Base-by-base conservation (phyloP, 2,113 vertebrate species). In the Cyprinodon brontotheroides region DNA sequence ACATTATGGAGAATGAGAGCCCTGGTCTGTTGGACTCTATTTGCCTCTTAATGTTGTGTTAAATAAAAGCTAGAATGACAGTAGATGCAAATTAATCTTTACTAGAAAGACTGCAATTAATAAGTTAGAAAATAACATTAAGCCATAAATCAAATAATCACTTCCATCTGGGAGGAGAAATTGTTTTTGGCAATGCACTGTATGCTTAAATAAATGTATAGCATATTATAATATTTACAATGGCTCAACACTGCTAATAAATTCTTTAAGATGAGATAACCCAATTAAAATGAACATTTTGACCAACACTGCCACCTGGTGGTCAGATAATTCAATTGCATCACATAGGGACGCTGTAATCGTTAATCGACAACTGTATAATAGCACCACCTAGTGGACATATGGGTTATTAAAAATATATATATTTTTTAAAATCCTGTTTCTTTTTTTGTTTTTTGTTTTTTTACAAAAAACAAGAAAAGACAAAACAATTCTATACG, bases 1-100 rank as follows among this genome's bases (percentile, higher is more conserved):
- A 82, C 62, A 62, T 74, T 85, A 79, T 4, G 63, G 68, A 85
- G 72, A 84, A 80, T 84, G 79, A 87, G 77, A 75, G 72, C 72
- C 63, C 41, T 0, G 60, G 36, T 63, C 61, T 74, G 50, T 70
- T 20, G n/a, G 45, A 71, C 53, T 61, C 53, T 71, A 59, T 77
- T 82, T 77, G 71, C 10, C 70, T 80, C 50, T 48, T 22, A 0
- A 12, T 45, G 43, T 50, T 70, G 60, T 38, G 77, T 73, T 67
- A 9, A 47, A 20, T 45, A 0, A 72, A 47, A 43, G 61, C 8
- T 37, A 63, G 62, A 63, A 43, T 47, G 36, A 38, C 63, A 70
- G 43, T 0, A 5, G 12, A 29, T 4, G 3, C 37, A 12, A 6
- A 22, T 13, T 5, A 4, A 40, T 14, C 17, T 7, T 53, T 12